Base-by-base conservation (phyloP, 2,888 invertebrate genomes). In the Caenorhabditis sulstoni region DNA sequence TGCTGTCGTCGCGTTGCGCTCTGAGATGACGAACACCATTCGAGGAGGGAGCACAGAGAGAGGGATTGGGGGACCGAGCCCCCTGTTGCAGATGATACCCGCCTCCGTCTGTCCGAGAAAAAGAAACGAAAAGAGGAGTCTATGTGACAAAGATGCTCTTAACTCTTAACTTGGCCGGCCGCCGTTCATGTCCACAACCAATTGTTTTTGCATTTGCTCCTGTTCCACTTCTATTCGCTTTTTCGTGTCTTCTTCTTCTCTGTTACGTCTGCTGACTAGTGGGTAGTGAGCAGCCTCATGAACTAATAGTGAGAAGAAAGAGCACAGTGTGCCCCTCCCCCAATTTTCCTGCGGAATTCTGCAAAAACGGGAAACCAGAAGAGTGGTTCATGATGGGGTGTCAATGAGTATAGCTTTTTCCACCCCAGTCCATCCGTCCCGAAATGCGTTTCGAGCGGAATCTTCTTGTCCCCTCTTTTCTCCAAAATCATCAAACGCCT, bases 141-240 rank as follows among this genome's bases (percentile, higher is more conserved):
- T 64, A 58, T 73, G 57, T 64, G 57, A 64, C 58, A 64, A 73
- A 57, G 73, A 73, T 64, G 58, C 73, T 73, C 74, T 74, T 68
- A 76, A 70, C 64, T 76, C 68, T 76, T 76, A 68, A 76, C 76
- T 66, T 75, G 75, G 55, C 62, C 52, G 44, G 37, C 49, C 55
- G 53, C 67, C 67, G 61, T 67, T 75, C 66, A 61, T 77, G 77
- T 77, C 70, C 70, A 77, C 77, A 77, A 65, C 77, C 77, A 77
- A 77, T 77, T 77, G 77, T 77, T 77, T 77, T 70, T 77, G 59
- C 70, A 65, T 77, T 70, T 70, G 45, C 77, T 77, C 53, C 65
- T 77, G 77, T 70, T 68, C 73, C 59, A 52, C 41, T 71, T 18
- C 57, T 57, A 59, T 59, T 68, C 67, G 62, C 55, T 76, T 53